Conservation (phyloP, 2,888 invertebrate genomes). For the Drosophila infuscata region DNA sequence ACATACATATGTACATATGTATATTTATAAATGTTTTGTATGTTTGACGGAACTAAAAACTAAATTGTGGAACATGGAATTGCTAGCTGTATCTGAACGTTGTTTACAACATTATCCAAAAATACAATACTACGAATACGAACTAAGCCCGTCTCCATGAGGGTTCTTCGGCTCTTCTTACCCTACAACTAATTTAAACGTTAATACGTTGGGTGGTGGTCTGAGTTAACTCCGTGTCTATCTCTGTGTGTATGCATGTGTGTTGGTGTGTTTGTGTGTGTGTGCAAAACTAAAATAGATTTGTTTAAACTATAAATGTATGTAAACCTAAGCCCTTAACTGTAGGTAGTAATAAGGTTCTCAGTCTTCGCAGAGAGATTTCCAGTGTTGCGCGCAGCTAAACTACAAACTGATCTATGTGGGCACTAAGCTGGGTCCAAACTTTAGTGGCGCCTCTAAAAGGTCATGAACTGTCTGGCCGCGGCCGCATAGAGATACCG, state of each 20-base stretch:
- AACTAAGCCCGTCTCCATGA: slow-evolving; percentile 42
- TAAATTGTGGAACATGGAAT: slow-evolving; percentile 79
- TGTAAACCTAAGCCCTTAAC: slow-evolving; percentile 67
- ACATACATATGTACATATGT: background rate
- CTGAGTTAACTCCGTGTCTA: slow-evolving; percentile 48
- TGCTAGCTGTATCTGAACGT: slow-evolving; percentile 76
- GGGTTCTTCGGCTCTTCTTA: slow-evolving; percentile 27
- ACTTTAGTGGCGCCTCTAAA: slow-evolving; percentile 37
- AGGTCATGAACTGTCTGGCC: slow-evolving; percentile 72
- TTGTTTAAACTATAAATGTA: slow-evolving; percentile 30
- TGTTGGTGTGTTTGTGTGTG: slow-evolving; percentile 14
- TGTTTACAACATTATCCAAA: slow-evolving; percentile 65
- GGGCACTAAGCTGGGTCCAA: slow-evolving; percentile 52
- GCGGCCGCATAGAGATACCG: slow-evolving; percentile 70
- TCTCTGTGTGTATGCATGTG: slow-evolving; percentile 7
- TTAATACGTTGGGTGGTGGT: slow-evolving; percentile 78
- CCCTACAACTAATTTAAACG: slow-evolving; percentile 59
- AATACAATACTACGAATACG: slow-evolving; percentile 61
- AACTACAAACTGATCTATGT: slow-evolving; percentile 60
- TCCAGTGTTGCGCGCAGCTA: slow-evolving; percentile 62
- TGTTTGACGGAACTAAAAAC: slow-evolving; percentile 42
- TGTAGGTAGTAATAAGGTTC: slow-evolving; percentile 82
- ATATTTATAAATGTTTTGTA: slow-evolving; percentile 14
- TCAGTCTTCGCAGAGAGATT: slow-evolving; percentile 85
- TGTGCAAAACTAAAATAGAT: slow-evolving; percentile 37